phyloP scores from a whole-genome alignment of 64 coral and sea anemone genomes.

The Pocillopora verrucosa region DNA sequence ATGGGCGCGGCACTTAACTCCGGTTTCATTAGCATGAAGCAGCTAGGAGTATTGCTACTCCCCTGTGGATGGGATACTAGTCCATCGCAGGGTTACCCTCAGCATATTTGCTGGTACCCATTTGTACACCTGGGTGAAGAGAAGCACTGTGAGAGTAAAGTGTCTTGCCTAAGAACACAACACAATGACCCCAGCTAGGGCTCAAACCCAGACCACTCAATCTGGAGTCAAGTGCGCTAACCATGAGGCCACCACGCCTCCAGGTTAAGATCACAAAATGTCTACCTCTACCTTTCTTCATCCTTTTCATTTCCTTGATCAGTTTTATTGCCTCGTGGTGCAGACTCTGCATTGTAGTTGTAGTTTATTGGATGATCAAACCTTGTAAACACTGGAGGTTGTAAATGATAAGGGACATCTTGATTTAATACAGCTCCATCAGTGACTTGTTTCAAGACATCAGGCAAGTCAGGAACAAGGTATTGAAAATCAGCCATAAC shows the following conservation, averaged over 20 bases:
- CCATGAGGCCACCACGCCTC: neutral
- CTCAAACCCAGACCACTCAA: too few relatives aligned
- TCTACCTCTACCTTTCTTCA: constrained; percentile 12
- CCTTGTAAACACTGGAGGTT: constrained; percentile 81
- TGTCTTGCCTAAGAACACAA: too few relatives aligned
- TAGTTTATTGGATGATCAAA: constrained; percentile 78
- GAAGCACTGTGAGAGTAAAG: too few relatives aligned
- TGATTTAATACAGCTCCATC: constrained; percentile 62
- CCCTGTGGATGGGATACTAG: too few relatives aligned
- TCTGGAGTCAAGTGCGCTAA: neutral
- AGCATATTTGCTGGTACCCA: too few relatives aligned
- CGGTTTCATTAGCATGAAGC: too few relatives aligned
- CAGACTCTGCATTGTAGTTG: constrained; percentile 66
- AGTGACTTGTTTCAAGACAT: constrained; percentile 57
- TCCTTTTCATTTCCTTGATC: constrained; percentile 33
- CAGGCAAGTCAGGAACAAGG: constrained; percentile 59
- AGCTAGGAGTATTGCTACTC: too few relatives aligned
- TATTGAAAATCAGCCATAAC: constrained; percentile 88
- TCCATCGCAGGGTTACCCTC: too few relatives aligned
- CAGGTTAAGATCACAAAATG: neutral
- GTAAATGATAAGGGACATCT: constrained; percentile 61
- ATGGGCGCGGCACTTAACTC: too few relatives aligned
- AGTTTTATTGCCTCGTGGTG: constrained; percentile 7
- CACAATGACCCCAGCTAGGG: too few relatives aligned
- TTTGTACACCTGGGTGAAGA: too few relatives aligned